A percentile compares a stretch with the other conserved stretches of the same genome.
Conservation (phyloP, 2,888 invertebrate species). For the Mimachlamys varia region DNA sequence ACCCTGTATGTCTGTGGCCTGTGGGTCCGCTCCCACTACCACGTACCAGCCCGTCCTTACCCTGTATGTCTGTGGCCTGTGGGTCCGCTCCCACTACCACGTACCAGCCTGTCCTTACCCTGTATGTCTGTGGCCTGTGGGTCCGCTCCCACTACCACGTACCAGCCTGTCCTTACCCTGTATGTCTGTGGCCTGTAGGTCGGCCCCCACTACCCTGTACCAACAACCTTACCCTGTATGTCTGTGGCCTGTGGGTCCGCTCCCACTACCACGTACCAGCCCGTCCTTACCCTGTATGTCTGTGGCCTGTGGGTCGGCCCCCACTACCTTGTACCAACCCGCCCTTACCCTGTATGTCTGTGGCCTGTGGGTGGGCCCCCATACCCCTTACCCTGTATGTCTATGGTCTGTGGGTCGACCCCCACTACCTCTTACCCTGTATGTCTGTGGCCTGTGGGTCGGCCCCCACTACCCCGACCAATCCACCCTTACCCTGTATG, state of each 20-base stretch:
- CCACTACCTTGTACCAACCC: constrained; percentile 67
- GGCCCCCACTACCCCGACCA: constrained; percentile 65
- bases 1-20: constrained; percentile 59
- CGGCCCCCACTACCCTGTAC: neutral
- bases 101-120: constrained; percentile 55
- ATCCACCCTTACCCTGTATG: constrained; percentile 70
- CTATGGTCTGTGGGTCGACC: neutral
- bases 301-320: constrained; percentile 68
- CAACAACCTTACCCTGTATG: constrained; percentile 59
- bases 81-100: neutral
- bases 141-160: constrained; percentile 70
- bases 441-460: too few species aligned
- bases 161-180: neutral
- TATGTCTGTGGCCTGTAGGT: constrained; percentile 46
- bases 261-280: constrained; percentile 62
- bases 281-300: constrained; percentile 67
- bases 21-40: constrained; percentile 64
- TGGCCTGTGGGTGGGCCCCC: constrained; percentile 68
- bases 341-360: constrained; percentile 68
- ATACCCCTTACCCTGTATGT: neutral
- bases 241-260: constrained; percentile 69
- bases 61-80: neutral
- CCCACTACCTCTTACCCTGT: neutral
- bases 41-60: neutral
- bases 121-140: constrained; percentile 64